Evolutionary conservation across 92 coral and sea anemone genomes (phyloP), one percentile per base, ranked within the genome.

Genomic region (Porites evermanni): DNA sequence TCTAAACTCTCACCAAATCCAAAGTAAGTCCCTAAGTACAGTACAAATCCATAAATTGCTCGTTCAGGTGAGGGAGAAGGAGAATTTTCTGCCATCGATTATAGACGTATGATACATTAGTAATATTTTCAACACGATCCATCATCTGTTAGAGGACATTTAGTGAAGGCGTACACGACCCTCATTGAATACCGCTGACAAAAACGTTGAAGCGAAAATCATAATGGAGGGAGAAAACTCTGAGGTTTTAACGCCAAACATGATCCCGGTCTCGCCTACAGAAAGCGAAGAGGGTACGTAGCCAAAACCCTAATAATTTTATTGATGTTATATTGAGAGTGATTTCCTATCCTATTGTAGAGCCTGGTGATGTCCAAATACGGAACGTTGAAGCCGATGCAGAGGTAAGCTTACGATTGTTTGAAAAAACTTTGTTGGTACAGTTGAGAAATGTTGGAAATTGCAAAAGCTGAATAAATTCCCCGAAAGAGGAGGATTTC

Each of bases 31-130:
- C 93, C 96, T 8, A 96, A 88, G 75, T 96, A 96, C 14, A 96
- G 94, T n/a, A 95, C 94, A 93, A 96, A 96, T 23, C 99, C 99
- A 77, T 96, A 96, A 53, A 94, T 95, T 67, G 99, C 99, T 75
- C 99, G 92, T 74, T 91, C 99, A 38, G 99, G 99, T 9, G 94
- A 91, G 13, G 99, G 99, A 52, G 92, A 89, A 11, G 99, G 99
- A 12, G 99, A 92, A 86, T 91, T 89, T 53, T 88, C 97, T 7
- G 91, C 80, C 99, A 96, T 96, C 8, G 12, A 47, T 29, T 29
- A 29, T 29, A 29, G 32, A 29, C 32, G 3, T 29, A 29, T 29
- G n/a, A n/a, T n/a, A n/a, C n/a, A n/a, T n/a, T n/a, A n/a, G n/a
- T n/a, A n/a, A n/a, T n/a, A n/a, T n/a, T n/a, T n/a, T n/a, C n/a